Base-by-base conservation (phyloP, 92 coral and sea anemone genomes). In the Heteractis magnifica region DNA sequence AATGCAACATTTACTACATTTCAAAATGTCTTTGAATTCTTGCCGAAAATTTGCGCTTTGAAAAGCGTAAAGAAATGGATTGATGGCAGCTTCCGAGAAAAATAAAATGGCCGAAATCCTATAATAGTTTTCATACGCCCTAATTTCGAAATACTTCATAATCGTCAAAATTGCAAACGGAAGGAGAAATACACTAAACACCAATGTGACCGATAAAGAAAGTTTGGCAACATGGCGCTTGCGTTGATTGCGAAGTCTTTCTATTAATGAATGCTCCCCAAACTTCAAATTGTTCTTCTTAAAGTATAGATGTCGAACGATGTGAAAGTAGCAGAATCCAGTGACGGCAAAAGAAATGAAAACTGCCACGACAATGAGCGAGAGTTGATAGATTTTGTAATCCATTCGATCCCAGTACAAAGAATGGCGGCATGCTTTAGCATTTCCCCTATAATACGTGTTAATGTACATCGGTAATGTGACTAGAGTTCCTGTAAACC, bases 1-100 rank as follows among this genome's bases (percentile, higher is more conserved):
- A 34, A 34, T 34, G 3, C 44, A 34, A 34, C 44, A 34, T 34
- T 34, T 34, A 34, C 3, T 34, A 34, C 44, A 34, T 34, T 34
- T 34, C 52, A 76, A 10, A 49, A 76, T 76, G 14, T 49, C 58
- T 51, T 76, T 76, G 9, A 76, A 76, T 8, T n/a, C 56, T 20
- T 44, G 8, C n/a, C 79, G 49, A 76, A 77, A 77, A n/a, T 77
- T 52, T 20, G 49, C n/a, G 56, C 68, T 77, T n/a, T 52, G 70
- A 56, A 52, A 77, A n/a, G 60, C 52, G 58, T 77, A 65, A 77
- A 77, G 21, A 52, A 77, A 77, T 15, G 81, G 81, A 20, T 77
- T 77, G 44, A 77, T n/a, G 23, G 68, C 55, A 20, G 65, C 41
- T 65, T 52, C 58, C 15, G 49, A 34, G 49, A 77, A 77, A 55